These are phyloP conservation scores for Stenolophus ochropezus DNA, from an alignment of 2,888 invertebrate species.

Conservation along the genomic window DNA sequence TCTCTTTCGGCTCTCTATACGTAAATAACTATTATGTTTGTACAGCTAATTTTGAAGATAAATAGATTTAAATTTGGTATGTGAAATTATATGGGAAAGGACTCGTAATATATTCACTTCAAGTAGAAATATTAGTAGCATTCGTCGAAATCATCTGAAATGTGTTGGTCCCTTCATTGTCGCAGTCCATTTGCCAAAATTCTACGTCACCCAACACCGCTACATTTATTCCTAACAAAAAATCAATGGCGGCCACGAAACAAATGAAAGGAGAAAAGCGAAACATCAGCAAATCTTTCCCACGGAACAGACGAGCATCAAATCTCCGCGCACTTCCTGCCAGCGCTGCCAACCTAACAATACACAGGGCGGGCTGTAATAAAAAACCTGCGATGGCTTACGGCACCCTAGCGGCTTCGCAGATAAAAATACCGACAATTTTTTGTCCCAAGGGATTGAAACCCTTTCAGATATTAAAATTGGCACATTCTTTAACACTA, in stretches of 20 bases:
- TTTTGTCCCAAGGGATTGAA: no score
- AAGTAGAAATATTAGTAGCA: neutral
- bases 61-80: no score
- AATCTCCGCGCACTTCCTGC: neutral
- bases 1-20: no score
- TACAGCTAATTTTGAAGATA: no score
- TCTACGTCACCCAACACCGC: neutral
- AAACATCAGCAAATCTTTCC: slow-evolving; percentile 22
- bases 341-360: neutral
- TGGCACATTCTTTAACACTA: no score
- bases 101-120: neutral
- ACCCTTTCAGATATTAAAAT: no score
- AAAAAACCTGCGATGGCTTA: neutral
- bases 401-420: neutral
- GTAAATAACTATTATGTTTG: no score
- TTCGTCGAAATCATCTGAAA: neutral
- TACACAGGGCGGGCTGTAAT: slow-evolving; percentile 1
- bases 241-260: slow-evolving; percentile 4
- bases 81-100: no score
- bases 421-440: no score
- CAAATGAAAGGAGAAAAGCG: slow-evolving; percentile 14
- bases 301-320: slow-evolving; percentile 13
- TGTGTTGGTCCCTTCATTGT: neutral
- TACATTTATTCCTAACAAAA: slow-evolving; percentile 28
- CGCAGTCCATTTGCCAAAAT: neutral